Percentiles rank a stretch among this genome's conserved stretches.
These are phyloP conservation scores for Hippopotamyrus pictus DNA, from an alignment of 2,797 vertebrate genomes.

Conservation along the genomic window DNA sequence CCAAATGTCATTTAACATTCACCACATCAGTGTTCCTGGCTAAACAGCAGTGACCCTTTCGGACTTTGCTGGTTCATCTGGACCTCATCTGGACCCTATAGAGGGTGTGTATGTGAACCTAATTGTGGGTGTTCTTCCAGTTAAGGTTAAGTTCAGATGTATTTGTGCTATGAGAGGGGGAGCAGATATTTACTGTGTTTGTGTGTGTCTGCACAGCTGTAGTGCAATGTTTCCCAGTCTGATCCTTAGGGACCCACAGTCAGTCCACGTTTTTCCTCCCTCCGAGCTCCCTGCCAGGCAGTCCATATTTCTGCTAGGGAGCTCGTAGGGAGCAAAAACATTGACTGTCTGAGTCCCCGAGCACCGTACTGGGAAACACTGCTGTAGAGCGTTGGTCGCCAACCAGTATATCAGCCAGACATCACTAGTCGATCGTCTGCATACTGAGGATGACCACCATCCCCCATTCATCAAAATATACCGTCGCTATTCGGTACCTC, in stretches of 20 bases:
- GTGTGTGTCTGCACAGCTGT: neutral
- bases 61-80: neutral
- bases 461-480: neutral
- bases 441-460: neutral
- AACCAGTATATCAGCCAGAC: neutral
- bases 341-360: neutral
- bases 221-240: neutral
- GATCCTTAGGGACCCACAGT: neutral
- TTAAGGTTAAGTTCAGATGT: neutral
- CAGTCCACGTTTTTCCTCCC: neutral
- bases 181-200: neutral
- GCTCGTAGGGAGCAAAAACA: neutral
- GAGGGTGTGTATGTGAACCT: neutral
- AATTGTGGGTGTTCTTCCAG: neutral
- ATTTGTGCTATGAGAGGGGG: neutral
- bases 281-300: neutral
- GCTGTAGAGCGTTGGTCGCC: neutral
- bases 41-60: neutral
- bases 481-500: neutral
- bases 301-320: neutral
- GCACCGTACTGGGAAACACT: neutral
- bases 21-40: neutral
- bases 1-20: neutral
- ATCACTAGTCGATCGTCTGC: neutral
- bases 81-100: neutral